Base-by-base conservation (phyloP, 1,140 invertebrate species). In the Delia radicum region DNA sequence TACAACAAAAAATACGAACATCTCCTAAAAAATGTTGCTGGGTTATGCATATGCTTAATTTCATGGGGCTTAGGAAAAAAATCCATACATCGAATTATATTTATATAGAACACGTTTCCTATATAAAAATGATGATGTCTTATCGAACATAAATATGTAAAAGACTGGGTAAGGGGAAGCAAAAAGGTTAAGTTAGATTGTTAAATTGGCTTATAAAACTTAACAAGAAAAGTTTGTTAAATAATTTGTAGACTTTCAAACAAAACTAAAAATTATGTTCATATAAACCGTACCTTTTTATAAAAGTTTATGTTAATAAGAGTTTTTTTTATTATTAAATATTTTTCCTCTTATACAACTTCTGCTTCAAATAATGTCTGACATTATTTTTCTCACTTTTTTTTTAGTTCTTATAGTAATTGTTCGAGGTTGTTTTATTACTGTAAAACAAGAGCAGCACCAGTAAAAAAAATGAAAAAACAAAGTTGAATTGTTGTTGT, bases 401-500 rank as follows among this genome's bases (percentile, higher is more conserved):
- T 48, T 42, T 8, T 42, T 42, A 12, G 37, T 12, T 12, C 3
- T 42, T 5, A 2, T 42, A 42, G 3, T 46, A 26, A 15, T 73
- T 73, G 63, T 67, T 33, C n/a, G 24, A 48, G 33, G n/a, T 7
- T 48, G 71, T 46, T 73, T 28, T 48, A 28, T 48, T 27, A 27
- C 24, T 61, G 73, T 46, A 65, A 48, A 75, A 75, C 65, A 71
- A 29, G 3, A 71, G 33, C 13, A 71, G 18, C 18, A 69, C 42
- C 74, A 69, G n/a, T n/a, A n/a, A n/a, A n/a, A n/a, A n/a, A n/a
- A 67, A 18, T 37, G 46, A 28, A 67, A 46, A 12, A 48, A 29
- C 74, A 48, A 46, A 29, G 37, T 75, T 67, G 28, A 31, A 69
- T 48, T 75, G 74, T 75, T 75, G 74, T 75, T 65, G 27, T 26